phyloP scores from a whole-genome alignment of 2,888 invertebrate genomes.

The Habrosyne pyritoides region DNA sequence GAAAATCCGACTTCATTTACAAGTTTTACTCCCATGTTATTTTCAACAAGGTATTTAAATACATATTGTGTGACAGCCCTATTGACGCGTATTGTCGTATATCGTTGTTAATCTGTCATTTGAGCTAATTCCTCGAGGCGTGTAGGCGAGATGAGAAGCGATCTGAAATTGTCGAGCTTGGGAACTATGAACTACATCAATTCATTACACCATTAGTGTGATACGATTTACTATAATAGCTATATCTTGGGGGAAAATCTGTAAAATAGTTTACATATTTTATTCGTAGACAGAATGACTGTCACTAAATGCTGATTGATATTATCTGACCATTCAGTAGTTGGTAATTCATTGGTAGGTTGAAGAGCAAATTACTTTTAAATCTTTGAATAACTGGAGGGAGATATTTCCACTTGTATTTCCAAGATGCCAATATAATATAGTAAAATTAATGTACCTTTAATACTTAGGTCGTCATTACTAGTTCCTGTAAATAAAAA shows the following conservation, averaged over 20 bases:
- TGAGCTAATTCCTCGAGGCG: background rate
- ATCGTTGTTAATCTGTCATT: constrained; percentile 2
- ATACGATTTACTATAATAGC: background rate
- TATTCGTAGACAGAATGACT: too few species aligned
- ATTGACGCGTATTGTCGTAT: background rate
- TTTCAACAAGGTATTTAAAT: background rate
- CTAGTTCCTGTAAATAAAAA: too few species aligned
- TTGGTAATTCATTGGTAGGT: too few species aligned
- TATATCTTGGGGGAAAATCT: constrained; percentile 1
- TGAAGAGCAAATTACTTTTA: too few species aligned
- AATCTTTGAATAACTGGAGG: too few species aligned
- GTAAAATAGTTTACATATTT: background rate
- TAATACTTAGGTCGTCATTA: too few species aligned
- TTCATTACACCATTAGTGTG: constrained; percentile 2
- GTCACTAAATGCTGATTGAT: too few species aligned
- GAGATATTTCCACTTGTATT: too few species aligned
- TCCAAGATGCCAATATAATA: too few species aligned
- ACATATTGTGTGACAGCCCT: background rate
- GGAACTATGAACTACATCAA: background rate
- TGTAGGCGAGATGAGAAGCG: background rate
- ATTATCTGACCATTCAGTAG: too few species aligned
- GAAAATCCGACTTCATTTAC: background rate
- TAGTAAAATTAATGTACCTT: too few species aligned
- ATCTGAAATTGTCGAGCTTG: background rate
- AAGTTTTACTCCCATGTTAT: background rate